Base-by-base conservation (phyloP, 2,888 invertebrate species). In the Stenurella melanura region DNA sequence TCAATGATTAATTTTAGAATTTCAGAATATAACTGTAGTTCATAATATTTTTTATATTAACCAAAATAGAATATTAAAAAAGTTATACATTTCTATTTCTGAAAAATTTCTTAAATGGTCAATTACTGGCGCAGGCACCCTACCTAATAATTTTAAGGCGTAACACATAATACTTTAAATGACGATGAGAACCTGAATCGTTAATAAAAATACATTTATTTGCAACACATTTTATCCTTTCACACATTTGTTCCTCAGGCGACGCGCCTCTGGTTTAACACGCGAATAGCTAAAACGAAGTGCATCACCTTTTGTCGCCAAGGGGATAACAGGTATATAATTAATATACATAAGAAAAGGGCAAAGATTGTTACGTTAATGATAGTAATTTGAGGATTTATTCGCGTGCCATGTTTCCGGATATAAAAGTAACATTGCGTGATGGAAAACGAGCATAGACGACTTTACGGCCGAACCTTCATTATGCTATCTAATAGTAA, bases 341-440 rank as follows among this genome's bases (percentile, higher is more conserved):
- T 72, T 72, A 72, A 72, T 63, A 72, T 12, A 30, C 61, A 30
- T 26, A 72, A 60, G 58, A 66, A 71, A 66, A 66, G 58, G 50
- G 26, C 71, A 61, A 42, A 12, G 71, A 66, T 66, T 71, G 60
- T 60, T 18, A 71, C 64, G 63, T 56, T 63, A 67, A 75, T 58
- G 50, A 42, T 67, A 71, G 60, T 71, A 34, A 75, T 75, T 26
- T 12, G 19, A 66, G 26, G 60, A 67, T 19, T 12, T 15, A 42
- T 42, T 66, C 75, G 71, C 75, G 75, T 75, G 71, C 75, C 71
- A 5, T 38, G 42, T 30, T 38, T 71, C 66, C 75, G 71, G 71
- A 75, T 66, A 71, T 71, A 66, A 58, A 66, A 74, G 26, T 69
- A 26, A 34, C 18, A 74, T 75, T 50, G 75, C 75, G 71, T 75